These are phyloP conservation scores for Bellardia bayeri DNA, from an alignment of 2,888 invertebrate species.

Conservation along the genomic window DNA sequence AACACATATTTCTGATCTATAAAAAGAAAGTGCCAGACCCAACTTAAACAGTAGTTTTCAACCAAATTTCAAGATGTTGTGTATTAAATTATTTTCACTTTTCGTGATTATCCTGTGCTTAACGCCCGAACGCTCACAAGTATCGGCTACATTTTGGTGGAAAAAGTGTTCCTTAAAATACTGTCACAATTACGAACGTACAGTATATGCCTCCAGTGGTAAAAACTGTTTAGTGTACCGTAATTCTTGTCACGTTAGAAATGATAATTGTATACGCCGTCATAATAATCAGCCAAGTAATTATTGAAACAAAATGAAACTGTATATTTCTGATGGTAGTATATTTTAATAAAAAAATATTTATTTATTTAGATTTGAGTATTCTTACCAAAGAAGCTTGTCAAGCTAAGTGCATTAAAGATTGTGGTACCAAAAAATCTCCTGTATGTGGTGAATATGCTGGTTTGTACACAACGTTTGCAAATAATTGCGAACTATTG, in stretches of 20 bases:
- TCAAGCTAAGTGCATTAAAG: slow-evolving; percentile 24
- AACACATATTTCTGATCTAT: not conserved
- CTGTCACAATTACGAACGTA: slow-evolving; percentile 47
- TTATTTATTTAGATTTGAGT: slow-evolving; percentile 16
- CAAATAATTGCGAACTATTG: slow-evolving; percentile 23
- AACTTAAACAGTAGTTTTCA: no score
- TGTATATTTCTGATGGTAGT: not conserved
- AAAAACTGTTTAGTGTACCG: slow-evolving; percentile 44
- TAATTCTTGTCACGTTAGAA: slow-evolving; percentile 50
- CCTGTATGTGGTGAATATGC: slow-evolving; percentile 58
- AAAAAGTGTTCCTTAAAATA: not conserved
- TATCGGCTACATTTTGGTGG: not conserved
- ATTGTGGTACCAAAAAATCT: not conserved
- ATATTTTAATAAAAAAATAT: not conserved
- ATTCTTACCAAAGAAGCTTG: slow-evolving; percentile 28
- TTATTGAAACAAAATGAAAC: not conserved
- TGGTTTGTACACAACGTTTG: slow-evolving; percentile 23
- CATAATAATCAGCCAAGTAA: slow-evolving; percentile 24
- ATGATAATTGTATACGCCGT: slow-evolving; percentile 60
- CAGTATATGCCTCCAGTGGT: slow-evolving; percentile 63
- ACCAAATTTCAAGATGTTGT: slow-evolving; percentile 3
- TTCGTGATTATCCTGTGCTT: not conserved
- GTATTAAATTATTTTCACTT: not conserved
- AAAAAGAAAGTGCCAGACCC: not conserved
- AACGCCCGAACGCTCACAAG: not conserved